Conservation (phyloP, 2,113 vertebrate species). For the Bombycilla garrulus region DNA sequence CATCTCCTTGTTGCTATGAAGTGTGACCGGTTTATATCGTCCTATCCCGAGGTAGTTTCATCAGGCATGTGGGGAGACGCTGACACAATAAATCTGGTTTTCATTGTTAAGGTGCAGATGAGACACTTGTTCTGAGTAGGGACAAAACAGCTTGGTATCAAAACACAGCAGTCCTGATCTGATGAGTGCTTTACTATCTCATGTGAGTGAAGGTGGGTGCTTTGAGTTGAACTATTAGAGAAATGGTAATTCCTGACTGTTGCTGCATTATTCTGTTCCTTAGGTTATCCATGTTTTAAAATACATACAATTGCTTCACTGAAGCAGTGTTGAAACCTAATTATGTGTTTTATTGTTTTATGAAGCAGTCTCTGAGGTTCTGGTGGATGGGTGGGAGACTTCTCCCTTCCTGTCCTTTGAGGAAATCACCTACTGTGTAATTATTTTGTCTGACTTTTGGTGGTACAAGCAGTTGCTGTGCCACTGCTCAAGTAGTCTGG, state of each 20-base stretch:
- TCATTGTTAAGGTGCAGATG: neutral
- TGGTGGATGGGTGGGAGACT: neutral
- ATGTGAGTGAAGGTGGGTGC: neutral
- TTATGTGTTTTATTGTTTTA: neutral
- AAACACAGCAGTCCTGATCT: rapidly evolving
- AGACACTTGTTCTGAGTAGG: neutral
- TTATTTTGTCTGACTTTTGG: neutral
- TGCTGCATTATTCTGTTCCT: neutral
- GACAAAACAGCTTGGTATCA: neutral
- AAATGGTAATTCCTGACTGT: neutral
- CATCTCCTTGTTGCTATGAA: neutral
- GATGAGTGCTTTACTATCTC: neutral
- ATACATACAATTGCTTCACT: neutral
- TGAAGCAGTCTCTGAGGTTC: neutral
- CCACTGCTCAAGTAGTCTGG: neutral
- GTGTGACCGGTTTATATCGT: neutral
- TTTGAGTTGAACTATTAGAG: neutral
- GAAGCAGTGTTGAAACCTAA: neutral
- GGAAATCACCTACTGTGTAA: neutral
- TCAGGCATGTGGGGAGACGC: neutral
- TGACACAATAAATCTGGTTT: neutral
- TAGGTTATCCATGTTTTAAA: neutral
- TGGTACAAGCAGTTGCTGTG: neutral
- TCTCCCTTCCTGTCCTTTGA: neutral
- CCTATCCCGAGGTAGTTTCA: neutral